These are phyloP conservation scores for Parascotia fuliginaria DNA, from an alignment of 2,888 invertebrate genomes.

Conservation along the genomic window DNA sequence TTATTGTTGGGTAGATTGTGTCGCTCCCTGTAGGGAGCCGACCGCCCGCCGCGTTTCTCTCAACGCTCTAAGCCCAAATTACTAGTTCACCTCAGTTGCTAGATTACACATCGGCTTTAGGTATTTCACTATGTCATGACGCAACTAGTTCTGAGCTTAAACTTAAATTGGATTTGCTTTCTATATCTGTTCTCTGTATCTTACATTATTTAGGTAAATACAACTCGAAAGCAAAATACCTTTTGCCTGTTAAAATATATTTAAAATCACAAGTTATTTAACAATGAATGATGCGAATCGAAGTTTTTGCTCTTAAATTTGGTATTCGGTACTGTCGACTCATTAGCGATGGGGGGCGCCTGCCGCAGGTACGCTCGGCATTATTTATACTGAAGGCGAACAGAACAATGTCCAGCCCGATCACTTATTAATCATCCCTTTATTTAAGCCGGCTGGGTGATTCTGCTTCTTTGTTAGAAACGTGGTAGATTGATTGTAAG, in stretches of 20 bases:
- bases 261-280: background rate
- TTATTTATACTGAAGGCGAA: slow-evolving; percentile 70
- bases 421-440: slow-evolving; percentile 76
- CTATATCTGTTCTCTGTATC: background rate
- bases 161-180: slow-evolving; percentile 4
- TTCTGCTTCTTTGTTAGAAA: slow-evolving; percentile 42
- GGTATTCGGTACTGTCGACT: slow-evolving; percentile 54
- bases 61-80: slow-evolving; percentile 72
- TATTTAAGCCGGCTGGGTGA: slow-evolving; percentile 58
- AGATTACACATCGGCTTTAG: slow-evolving; percentile 53
- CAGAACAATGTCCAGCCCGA: slow-evolving; percentile 68
- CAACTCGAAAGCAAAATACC: too few species aligned
- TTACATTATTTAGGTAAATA: too few species aligned
- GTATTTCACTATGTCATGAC: slow-evolving; percentile 31
- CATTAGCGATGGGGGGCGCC: slow-evolving; percentile 73
- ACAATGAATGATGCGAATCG: slow-evolving; percentile 3
- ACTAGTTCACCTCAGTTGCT: slow-evolving; percentile 61
- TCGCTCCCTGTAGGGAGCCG: slow-evolving; percentile 62
- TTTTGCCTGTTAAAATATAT: too few species aligned
- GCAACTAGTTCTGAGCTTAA: slow-evolving; percentile 8
- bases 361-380: slow-evolving; percentile 62
- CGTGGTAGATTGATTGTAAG: background rate
- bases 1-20: slow-evolving; percentile 69
- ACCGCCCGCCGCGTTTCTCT: slow-evolving; percentile 70
- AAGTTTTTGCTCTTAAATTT: slow-evolving; percentile 13